Percentiles rank a stretch among this genome's conserved stretches.
Evolutionary conservation across 2,113 vertebrate genomes (phyloP).

Genomic region (Colinus virginianus): DNA sequence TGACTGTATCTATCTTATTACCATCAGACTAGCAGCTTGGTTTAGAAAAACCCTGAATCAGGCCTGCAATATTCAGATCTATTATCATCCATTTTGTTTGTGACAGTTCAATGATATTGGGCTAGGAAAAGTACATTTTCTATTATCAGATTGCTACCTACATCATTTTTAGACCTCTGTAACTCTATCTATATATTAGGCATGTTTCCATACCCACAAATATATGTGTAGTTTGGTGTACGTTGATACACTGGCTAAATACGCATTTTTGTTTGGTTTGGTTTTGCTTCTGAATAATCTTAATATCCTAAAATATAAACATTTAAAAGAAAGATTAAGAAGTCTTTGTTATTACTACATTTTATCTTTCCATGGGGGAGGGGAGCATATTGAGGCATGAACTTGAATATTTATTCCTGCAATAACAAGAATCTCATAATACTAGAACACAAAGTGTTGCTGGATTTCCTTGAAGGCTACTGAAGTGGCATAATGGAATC

Average conservation of each 20-base stretch:
- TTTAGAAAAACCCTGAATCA: neutral
- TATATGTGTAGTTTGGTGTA: neutral
- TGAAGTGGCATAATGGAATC: neutral
- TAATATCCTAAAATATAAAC: conserved; percentile 5
- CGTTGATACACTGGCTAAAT: neutral
- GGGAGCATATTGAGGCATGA: neutral
- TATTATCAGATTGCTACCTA: neutral
- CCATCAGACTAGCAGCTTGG: neutral
- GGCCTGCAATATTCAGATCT: neutral
- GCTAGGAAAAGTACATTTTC: neutral
- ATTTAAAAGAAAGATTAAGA: neutral
- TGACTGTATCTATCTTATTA: neutral
- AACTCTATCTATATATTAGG: neutral
- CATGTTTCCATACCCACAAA: neutral
- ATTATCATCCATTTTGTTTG: neutral
- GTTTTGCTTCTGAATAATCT: neutral
- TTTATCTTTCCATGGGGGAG: neutral
- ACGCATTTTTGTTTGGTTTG: neutral
- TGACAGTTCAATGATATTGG: neutral
- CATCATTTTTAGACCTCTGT: neutral
- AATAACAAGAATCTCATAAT: neutral
- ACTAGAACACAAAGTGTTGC: neutral
- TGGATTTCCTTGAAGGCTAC: conserved; percentile 34
- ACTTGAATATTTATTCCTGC: neutral
- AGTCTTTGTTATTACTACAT: neutral